Percentiles rank a stretch among this genome's conserved stretches.
Conservation (phyloP, 2,797 vertebrate species). For the Phyllotis vaccarum region DNA sequence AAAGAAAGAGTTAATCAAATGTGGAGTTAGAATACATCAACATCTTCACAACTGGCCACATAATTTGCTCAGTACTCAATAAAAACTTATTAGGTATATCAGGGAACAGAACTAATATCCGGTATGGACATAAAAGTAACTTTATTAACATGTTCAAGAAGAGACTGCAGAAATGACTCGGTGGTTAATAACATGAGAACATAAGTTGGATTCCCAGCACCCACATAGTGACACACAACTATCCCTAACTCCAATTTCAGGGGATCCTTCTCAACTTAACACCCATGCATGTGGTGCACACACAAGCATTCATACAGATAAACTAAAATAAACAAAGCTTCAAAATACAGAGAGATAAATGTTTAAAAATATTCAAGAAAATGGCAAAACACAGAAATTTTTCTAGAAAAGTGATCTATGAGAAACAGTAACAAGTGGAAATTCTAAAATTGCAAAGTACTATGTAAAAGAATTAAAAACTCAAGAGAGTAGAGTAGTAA, state of each 20-base stretch:
- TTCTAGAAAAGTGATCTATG: neutral
- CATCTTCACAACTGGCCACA: neutral
- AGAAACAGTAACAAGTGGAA: neutral
- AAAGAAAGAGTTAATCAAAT: neutral
- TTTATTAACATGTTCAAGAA: neutral
- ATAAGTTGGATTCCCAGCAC: neutral
- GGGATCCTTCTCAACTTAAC: neutral
- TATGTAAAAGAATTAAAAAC: constrained; percentile 8
- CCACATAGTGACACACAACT: neutral
- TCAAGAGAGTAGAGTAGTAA: neutral
- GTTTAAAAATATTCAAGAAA: constrained; percentile 45
- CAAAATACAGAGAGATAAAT: neutral
- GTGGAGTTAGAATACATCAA: neutral
- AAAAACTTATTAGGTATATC: neutral
- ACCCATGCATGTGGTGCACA: neutral
- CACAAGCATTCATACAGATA: neutral
- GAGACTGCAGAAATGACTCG: neutral
- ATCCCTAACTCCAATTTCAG: neutral
- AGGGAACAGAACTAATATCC: constrained; percentile 23
- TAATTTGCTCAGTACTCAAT: neutral
- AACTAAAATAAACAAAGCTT: neutral
- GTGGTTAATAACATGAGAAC: neutral
- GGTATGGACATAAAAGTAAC: constrained; percentile 15
- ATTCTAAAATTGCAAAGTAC: neutral
- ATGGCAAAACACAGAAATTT: constrained; percentile 44